These are phyloP conservation scores for Doryteuthis pealeii DNA, from an alignment of 1,140 invertebrate species.

Conservation along the genomic window DNA sequence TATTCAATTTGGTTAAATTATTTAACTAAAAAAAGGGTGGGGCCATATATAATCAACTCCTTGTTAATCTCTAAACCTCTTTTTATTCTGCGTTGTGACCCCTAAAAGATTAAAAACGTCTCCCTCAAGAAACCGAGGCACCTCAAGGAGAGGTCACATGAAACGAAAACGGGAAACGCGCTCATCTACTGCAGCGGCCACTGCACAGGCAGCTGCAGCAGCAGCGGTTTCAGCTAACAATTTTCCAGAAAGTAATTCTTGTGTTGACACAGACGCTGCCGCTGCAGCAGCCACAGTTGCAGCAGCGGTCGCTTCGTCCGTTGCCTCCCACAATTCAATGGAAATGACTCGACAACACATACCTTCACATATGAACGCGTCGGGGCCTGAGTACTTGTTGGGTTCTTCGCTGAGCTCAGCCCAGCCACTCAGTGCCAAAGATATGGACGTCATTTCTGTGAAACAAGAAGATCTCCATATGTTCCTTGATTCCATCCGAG, in stretches of 20 bases:
- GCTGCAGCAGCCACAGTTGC: neutral
- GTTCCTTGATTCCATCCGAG: neutral
- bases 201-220: too few species aligned
- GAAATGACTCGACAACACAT: neutral
- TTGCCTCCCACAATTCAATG: neutral
- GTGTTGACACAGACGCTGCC: neutral
- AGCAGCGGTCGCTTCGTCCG: neutral
- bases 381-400: neutral
- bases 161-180: too few species aligned
- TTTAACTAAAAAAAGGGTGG: too few species aligned
- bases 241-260: neutral
- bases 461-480: neutral
- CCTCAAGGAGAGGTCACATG: too few species aligned
- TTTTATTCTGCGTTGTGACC: too few species aligned
- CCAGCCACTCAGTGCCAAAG: neutral
- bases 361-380: neutral
- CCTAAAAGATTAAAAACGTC: too few species aligned
- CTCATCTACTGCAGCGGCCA: too few species aligned
- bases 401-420: neutral
- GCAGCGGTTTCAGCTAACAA: too few species aligned
- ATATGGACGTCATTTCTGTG: neutral
- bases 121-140: too few species aligned
- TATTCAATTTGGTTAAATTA: too few species aligned
- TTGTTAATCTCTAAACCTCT: too few species aligned
- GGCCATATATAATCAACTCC: too few species aligned